Base-by-base conservation (phyloP, 1,140 invertebrate species). In the Heterodera schachtii region DNA sequence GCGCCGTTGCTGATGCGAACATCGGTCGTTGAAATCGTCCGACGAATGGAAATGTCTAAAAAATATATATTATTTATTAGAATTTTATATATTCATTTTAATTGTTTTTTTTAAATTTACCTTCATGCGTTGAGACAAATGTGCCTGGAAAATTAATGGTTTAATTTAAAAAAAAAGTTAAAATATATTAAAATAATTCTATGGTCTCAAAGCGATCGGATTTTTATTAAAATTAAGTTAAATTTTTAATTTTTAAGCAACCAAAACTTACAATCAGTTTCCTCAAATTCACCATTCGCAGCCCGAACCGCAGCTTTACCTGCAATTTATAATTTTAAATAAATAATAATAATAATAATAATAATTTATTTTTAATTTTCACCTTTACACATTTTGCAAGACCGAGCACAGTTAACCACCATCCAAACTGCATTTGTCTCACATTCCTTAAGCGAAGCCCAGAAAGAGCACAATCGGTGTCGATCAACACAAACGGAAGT, bases 391-490 rank as follows among this genome's bases (percentile, higher is more conserved):
- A 84, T 79, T 76, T 89, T 89, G 78, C 88, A 89, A 7, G 84
- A 79, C 21, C 82, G 78, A 9, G 87, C 78, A 73, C 88, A 89
- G 44, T 89, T 87, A 6, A 86, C 82, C 41, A 90, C 78, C 88
- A 89, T 89, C 88, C 88, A 89, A 19, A 90, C 88, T 13, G 79
- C 86, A 76, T 89, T 89, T 3, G 87, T 90, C 60, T 86, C 84
- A 64, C 88, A 89, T 75, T 89, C 88, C 44, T 88, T 88, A 46
- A 89, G 89, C 13, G 75, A 83, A 11, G 84, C 57, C 88, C 88
- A 89, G 79, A 89, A 89, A 11, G 81, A 46, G 75, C 88, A 89
- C 3, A 89, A 75, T 5, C 88, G 77, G 80, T 89, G 88, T 47
- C 88, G 49, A 75, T 89, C 87, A n/a, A 89, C 81, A 70, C 87